phyloP scores from a whole-genome alignment of 2,113 vertebrate genomes.

The Triplophysa siluroides region DNA sequence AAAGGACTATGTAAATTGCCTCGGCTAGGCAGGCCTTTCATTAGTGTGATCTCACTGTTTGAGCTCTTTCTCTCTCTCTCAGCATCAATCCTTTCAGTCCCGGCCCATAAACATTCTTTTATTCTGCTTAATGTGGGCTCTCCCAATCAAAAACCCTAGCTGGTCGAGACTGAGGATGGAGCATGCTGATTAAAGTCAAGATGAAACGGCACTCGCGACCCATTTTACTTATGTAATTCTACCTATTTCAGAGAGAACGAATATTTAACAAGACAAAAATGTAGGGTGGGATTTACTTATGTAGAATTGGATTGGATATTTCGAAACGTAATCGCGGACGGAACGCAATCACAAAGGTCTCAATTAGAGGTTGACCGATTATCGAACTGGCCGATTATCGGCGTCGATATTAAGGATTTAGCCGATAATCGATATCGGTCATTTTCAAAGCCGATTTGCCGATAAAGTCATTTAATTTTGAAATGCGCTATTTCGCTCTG shows the following conservation, averaged over 20 bases:
- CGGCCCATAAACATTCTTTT: conserved; percentile 48
- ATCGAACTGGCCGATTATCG: too few species aligned
- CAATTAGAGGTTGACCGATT: too few species aligned
- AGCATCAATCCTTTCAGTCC: conserved; percentile 47
- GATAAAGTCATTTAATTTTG: too few species aligned
- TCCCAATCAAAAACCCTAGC: conserved; percentile 18
- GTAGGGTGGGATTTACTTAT: too few species aligned
- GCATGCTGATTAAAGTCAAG: conserved; percentile 8
- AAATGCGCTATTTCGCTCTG: too few species aligned
- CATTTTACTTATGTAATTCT: background rate
- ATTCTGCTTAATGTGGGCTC: conserved; percentile 49
- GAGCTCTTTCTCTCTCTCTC: conserved; percentile 37
- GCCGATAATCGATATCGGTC: too few species aligned
- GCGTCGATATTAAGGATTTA: too few species aligned
- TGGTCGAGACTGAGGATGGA: conserved; percentile 23
- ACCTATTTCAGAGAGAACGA: background rate
- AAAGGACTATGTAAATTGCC: conserved; percentile 55
- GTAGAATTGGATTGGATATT: background rate
- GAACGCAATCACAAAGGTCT: too few species aligned
- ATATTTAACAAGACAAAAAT: too few species aligned
- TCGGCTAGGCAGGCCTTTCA: conserved; percentile 54
- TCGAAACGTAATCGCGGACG: too few species aligned
- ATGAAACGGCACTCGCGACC: background rate
- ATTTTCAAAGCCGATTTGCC: too few species aligned
- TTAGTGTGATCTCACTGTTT: conserved; percentile 53